Evolutionary conservation across 2,113 vertebrate genomes (phyloP).

Genomic region (Chrysochloris asiatica): DNA sequence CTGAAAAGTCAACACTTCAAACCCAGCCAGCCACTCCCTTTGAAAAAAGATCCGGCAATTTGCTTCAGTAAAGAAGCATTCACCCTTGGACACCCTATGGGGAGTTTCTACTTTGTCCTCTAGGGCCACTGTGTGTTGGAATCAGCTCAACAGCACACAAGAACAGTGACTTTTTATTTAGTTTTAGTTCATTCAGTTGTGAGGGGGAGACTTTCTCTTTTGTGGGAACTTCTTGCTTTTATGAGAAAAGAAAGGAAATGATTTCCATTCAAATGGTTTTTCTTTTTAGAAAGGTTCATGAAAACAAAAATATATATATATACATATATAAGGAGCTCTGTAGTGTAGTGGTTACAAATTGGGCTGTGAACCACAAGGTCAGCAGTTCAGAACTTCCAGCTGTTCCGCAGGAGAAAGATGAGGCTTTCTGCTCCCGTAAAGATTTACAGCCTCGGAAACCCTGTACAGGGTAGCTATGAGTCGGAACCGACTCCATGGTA

Average conservation of each 20-base stretch:
- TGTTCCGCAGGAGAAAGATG: too few species aligned
- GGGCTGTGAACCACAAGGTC: too few species aligned
- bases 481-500: too few species aligned
- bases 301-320: neutral
- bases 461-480: too few species aligned
- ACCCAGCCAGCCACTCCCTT: neutral
- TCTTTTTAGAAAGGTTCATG: neutral
- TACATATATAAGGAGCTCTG: too few species aligned
- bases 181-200: neutral
- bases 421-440: too few species aligned
- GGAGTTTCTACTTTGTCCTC: neutral
- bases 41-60: too few species aligned
- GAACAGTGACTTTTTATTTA: neutral
- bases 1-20: neutral
- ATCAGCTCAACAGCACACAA: neutral
- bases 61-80: neutral
- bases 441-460: too few species aligned
- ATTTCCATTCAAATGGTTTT: neutral
- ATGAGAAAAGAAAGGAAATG: neutral
- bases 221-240: conserved; percentile 4
- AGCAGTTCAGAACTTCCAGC: too few species aligned
- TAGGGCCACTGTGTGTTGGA: neutral
- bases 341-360: too few species aligned
- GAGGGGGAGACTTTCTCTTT: neutral
- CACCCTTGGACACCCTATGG: neutral